A percentile compares a stretch with the other conserved stretches of the same genome.
These are phyloP conservation scores for Anolis carolinensis DNA, from an alignment of 2,113 vertebrate species.

Conservation along the genomic window DNA sequence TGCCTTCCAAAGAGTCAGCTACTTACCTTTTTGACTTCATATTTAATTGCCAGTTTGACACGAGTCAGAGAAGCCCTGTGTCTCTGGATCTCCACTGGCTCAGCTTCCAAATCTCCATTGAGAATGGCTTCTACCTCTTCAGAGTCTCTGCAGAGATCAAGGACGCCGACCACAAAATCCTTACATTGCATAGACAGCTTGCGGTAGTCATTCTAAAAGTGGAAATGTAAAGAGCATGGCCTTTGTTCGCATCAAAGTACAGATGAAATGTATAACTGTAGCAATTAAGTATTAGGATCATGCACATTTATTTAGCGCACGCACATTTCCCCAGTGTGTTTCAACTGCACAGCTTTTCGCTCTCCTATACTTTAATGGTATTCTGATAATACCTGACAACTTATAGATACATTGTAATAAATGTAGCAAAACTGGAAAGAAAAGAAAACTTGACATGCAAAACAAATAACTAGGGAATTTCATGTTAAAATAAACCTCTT, in stretches of 20 bases:
- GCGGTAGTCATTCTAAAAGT: conserved; percentile 87
- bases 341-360: neutral
- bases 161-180: conserved; percentile 89
- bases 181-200: conserved; percentile 94
- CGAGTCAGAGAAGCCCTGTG: conserved; percentile 84
- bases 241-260: neutral
- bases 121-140: conserved; percentile 91
- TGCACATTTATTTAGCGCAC: neutral
- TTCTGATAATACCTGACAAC: neutral
- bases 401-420: neutral
- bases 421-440: neutral
- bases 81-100: conserved; percentile 75
- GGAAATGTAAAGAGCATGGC: neutral
- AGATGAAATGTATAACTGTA: neutral
- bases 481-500: neutral
- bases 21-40: conserved; percentile 90
- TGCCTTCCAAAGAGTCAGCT: neutral
- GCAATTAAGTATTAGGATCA: neutral
- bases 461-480: neutral
- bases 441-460: neutral
- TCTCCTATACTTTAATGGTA: neutral
- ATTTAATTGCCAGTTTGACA: conserved; percentile 90
- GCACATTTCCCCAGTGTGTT: fast-evolving
- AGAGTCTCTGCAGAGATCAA: conserved; percentile 88
- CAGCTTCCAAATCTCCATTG: conserved; percentile 83